A percentile compares a stretch with the other conserved stretches of the same genome.
Evolutionary conservation across 2,113 vertebrate species (phyloP).

Genomic region (Amphiprion ocellaris): DNA sequence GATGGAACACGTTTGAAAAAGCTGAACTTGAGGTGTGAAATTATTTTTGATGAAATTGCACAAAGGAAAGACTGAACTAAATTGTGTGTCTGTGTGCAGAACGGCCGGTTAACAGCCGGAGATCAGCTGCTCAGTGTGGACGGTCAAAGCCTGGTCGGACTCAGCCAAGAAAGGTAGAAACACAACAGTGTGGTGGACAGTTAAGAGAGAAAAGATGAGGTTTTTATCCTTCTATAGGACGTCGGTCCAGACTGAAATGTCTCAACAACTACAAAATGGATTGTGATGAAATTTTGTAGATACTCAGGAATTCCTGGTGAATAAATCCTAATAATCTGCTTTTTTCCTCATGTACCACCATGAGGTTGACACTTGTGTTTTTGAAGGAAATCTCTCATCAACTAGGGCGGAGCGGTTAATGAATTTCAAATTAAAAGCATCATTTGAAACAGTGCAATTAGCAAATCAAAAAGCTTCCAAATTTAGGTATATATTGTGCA

Average conservation of each 20-base stretch:
- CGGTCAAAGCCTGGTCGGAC: conserved; percentile 90
- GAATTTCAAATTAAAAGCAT: too few species aligned
- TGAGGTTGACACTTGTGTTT: too few species aligned
- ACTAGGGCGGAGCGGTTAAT: too few species aligned
- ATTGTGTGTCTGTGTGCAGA: conserved; percentile 70
- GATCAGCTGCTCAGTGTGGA: conserved; percentile 95
- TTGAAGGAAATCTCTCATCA: too few species aligned
- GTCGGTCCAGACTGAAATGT: neutral
- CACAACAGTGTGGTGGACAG: neutral
- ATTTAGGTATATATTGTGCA: too few species aligned
- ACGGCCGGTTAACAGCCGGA: conserved; percentile 90
- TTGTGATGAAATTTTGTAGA: neutral
- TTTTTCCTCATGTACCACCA: too few species aligned
- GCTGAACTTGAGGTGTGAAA: neutral
- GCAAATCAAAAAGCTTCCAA: too few species aligned
- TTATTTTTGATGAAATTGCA: neutral
- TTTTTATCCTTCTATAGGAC: neutral
- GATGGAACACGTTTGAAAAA: neutral
- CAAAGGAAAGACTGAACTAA: neutral
- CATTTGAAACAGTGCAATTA: too few species aligned
- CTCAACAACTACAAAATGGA: neutral
- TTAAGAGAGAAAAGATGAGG: neutral
- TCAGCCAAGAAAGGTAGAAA: conserved; percentile 93
- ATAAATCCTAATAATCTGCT: too few species aligned
- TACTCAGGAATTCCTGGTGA: too few species aligned